phyloP scores from a whole-genome alignment of 2,797 vertebrate species.

The Protonibea diacanthus region DNA sequence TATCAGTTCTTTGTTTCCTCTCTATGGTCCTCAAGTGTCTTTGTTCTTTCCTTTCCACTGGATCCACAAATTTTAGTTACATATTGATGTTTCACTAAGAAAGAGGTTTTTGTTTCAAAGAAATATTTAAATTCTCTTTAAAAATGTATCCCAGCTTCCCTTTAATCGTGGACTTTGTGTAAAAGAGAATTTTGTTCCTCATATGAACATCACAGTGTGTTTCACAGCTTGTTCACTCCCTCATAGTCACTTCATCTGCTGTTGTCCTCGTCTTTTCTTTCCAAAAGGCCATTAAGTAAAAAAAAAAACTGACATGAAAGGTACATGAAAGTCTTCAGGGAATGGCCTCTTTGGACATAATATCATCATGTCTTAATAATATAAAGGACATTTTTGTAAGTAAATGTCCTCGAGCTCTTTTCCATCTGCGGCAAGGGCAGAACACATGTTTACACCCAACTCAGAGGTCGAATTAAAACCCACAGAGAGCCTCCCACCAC shows the following conservation, averaged over 20 bases:
- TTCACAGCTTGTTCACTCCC: slow-evolving; percentile 5
- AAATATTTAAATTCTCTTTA: too few relatives aligned
- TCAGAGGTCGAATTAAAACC: slow-evolving; percentile 5
- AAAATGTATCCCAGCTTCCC: too few relatives aligned
- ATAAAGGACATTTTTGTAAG: not conserved
- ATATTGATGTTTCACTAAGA: not conserved
- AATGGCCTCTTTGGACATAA: not conserved
- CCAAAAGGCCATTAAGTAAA: not conserved
- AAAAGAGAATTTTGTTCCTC: not conserved
- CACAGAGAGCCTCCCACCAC: not conserved
- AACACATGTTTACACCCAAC: slow-evolving; percentile 8
- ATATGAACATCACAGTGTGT: not conserved
- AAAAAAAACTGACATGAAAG: not conserved
- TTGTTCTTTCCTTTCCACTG: slow-evolving; percentile 26
- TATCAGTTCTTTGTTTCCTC: slow-evolving; percentile 4
- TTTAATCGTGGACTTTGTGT: not conserved
- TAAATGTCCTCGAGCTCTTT: slow-evolving; percentile 30
- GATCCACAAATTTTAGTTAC: not conserved
- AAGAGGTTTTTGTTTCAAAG: not conserved
- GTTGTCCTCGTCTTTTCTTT: not conserved
- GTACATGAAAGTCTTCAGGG: slow-evolving; percentile 3
- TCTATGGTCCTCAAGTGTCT: slow-evolving; percentile 2
- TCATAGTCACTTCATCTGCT: not conserved
- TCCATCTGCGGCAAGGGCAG: slow-evolving; percentile 5
- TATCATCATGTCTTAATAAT: slow-evolving; percentile 9